Percentiles rank a stretch among this genome's conserved stretches.
Conservation (phyloP, 1,140 invertebrate species). For the Chrysomallon squamiferum region DNA sequence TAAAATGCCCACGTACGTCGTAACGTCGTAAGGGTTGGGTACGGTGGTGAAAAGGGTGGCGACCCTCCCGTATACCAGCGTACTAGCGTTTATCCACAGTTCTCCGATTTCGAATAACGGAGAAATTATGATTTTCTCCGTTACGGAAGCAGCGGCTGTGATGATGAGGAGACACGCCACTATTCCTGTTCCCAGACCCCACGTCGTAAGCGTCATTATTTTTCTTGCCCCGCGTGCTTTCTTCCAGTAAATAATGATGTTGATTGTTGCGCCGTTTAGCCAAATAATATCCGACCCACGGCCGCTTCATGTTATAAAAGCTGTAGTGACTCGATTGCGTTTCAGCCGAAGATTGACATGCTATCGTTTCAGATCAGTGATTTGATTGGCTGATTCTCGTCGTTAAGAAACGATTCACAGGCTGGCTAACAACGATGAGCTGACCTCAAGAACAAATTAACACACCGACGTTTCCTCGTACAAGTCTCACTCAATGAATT, state of each 20-base stretch:
- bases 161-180: slow-evolving; percentile 28
- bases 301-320: not conserved
- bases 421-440: no score
- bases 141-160: slow-evolving; percentile 25
- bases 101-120: slow-evolving; percentile 46
- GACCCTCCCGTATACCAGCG: slow-evolving; percentile 14
- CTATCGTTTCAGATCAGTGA: no score
- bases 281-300: not conserved
- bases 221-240: not conserved
- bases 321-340: not conserved
- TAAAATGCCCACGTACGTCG: slow-evolving; percentile 25
- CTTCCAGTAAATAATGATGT: not conserved
- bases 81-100: slow-evolving; percentile 39
- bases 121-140: slow-evolving; percentile 32
- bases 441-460: no score
- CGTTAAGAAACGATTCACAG: no score
- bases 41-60: slow-evolving; percentile 14
- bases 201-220: not conserved
- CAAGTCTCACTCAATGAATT: no score
- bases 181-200: not conserved
- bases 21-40: slow-evolving; percentile 25
- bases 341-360: no score
- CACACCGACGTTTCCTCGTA: no score
- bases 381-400: no score
- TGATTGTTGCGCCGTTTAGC: not conserved